Evolutionary conservation across 2,888 invertebrate species (phyloP).

Genomic region (Papilio protenor): DNA sequence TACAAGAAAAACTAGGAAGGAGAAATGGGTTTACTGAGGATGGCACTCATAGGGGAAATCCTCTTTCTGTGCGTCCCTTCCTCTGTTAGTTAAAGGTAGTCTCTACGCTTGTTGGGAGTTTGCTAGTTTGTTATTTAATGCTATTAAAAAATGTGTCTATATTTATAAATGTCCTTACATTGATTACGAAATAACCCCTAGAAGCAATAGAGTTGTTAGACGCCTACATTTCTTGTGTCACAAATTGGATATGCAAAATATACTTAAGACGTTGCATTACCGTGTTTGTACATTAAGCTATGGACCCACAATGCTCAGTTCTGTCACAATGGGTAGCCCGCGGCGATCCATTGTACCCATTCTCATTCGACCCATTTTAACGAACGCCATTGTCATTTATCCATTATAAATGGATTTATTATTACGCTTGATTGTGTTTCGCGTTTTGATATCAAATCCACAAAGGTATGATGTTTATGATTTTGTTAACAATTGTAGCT

Average conservation of each 20-base stretch:
- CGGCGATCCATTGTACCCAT: constrained; percentile 39
- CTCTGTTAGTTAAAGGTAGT: no score
- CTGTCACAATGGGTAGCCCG: constrained; percentile 41
- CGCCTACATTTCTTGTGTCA: constrained; percentile 24
- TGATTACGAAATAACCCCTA: neutral
- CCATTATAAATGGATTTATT: constrained; percentile 35
- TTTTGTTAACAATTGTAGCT: neutral
- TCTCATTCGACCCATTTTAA: constrained; percentile 42
- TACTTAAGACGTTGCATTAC: constrained; percentile 40
- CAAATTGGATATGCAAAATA: constrained; percentile 29
- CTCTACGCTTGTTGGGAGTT: no score
- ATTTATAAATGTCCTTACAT: no score
- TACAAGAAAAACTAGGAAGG: no score
- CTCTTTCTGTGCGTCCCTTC: no score
- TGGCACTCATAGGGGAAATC: no score
- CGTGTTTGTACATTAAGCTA: constrained; percentile 34
- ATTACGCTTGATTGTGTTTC: constrained; percentile 37
- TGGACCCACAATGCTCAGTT: constrained; percentile 29
- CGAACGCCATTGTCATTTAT: constrained; percentile 43
- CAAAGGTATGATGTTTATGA: constrained; percentile 18
- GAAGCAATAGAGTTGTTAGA: neutral
- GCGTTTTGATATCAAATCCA: constrained; percentile 24
- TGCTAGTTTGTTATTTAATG: no score
- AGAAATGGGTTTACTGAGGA: no score
- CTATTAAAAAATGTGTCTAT: no score